These are phyloP conservation scores for Rhinogobius similis DNA, from an alignment of 2,113 vertebrate genomes.

Conservation along the genomic window DNA sequence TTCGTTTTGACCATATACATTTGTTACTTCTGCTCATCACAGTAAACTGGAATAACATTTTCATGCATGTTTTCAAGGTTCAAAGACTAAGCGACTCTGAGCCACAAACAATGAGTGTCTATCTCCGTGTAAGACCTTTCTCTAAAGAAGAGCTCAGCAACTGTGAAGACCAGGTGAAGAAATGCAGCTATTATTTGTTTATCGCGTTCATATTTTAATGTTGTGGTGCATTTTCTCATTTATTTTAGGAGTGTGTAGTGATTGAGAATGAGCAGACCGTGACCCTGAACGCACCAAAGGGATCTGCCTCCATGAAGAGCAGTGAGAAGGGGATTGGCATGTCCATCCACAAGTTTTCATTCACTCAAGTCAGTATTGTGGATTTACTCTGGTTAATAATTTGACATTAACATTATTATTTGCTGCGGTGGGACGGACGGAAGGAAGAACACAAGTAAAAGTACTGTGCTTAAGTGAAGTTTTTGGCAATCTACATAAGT, in stretches of 20 bases:
- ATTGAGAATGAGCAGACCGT: conserved; percentile 80
- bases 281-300: conserved; percentile 82
- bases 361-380: conserved; percentile 77
- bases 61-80: conserved; percentile 38
- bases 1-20: background rate
- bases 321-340: conserved; percentile 84
- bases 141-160: conserved; percentile 78
- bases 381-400: background rate
- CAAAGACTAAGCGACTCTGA: conserved; percentile 42
- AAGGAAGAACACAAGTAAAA: too few species aligned
- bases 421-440: too few species aligned
- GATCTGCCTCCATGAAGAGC: conserved; percentile 83
- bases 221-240: background rate
- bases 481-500: too few species aligned
- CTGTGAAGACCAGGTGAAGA: conserved; percentile 81
- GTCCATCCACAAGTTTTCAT: conserved; percentile 83
- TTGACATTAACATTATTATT: background rate
- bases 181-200: background rate
- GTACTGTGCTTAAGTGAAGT: too few species aligned
- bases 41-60: background rate
- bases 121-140: conserved; percentile 84
- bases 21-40: background rate
- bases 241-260: conserved; percentile 80
- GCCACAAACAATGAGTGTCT: conserved; percentile 81
- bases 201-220: background rate